phyloP scores from a whole-genome alignment of 2,888 invertebrate genomes.

The Folsomia candida region DNA sequence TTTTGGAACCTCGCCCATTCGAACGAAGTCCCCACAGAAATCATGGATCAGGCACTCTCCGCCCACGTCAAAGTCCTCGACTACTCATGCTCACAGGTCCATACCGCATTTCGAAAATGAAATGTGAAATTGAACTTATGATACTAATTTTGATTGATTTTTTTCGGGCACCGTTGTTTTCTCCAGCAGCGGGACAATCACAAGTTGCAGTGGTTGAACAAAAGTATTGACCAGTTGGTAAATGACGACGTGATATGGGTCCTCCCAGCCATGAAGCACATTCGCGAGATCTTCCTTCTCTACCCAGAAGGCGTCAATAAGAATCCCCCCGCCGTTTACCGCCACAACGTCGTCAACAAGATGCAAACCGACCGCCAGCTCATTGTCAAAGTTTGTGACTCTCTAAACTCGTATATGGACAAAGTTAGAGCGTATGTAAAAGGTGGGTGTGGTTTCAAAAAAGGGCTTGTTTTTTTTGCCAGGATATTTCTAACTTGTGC shows the following conservation, averaged over 20 bases:
- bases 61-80: constrained; percentile 96
- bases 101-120: neutral
- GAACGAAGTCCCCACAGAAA: constrained; percentile 93
- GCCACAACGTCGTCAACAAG: constrained; percentile 42
- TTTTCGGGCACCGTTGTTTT: constrained; percentile 17
- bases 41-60: constrained; percentile 91
- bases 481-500: too few relatives aligned
- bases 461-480: neutral
- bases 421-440: constrained; percentile 68
- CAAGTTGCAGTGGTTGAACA: constrained; percentile 91
- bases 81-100: constrained; percentile 88
- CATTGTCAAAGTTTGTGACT: constrained; percentile 48
- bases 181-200: constrained; percentile 82
- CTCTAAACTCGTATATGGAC: constrained; percentile 70
- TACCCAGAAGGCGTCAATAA: constrained; percentile 71
- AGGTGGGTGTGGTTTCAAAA: constrained; percentile 52
- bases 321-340: constrained; percentile 44
- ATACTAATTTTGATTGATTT: neutral
- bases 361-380: constrained; percentile 47
- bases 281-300: constrained; percentile 89
- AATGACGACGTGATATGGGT: constrained; percentile 79
- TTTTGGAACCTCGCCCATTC: constrained; percentile 97
- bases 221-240: constrained; percentile 92
- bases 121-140: neutral
- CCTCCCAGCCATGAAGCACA: constrained; percentile 89